Conservation (phyloP, 2,888 invertebrate genomes). For the Seira ritae region DNA sequence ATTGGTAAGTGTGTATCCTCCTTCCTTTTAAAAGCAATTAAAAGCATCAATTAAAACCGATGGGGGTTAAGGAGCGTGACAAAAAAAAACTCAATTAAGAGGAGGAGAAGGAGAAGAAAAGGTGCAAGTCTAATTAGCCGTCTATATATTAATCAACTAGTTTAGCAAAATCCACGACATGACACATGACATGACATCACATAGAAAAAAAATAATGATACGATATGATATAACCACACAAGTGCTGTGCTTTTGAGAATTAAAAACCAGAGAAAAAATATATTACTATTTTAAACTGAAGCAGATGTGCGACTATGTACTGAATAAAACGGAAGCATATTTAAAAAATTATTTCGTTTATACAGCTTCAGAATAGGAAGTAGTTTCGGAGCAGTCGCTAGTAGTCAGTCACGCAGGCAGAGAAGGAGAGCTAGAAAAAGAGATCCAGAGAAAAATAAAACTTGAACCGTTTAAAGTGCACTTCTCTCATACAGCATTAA, state of each 20-base stretch:
- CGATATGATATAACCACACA: background rate
- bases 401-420: too few species aligned
- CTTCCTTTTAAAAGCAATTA: too few species aligned
- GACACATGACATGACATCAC: background rate
- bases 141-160: conserved; percentile 44
- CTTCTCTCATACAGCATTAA: background rate
- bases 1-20: too few species aligned
- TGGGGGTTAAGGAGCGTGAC: too few species aligned
- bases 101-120: too few species aligned
- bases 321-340: background rate
- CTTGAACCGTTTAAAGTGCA: too few species aligned
- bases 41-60: too few species aligned
- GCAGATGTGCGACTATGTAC: background rate
- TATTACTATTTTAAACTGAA: too few species aligned
- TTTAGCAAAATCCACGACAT: conserved; percentile 22
- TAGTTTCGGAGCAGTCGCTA: too few species aligned
- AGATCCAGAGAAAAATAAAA: conserved; percentile 29
- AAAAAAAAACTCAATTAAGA: conserved; percentile 29
- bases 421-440: too few species aligned
- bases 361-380: too few species aligned
- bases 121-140: conserved; percentile 47
- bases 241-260: background rate
- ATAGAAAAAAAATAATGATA: background rate
- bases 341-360: background rate
- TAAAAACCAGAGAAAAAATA: too few species aligned